Percentiles rank a stretch among this genome's conserved stretches.
phyloP scores from a whole-genome alignment of 2,113 vertebrate genomes.

The Neogale vison region DNA sequence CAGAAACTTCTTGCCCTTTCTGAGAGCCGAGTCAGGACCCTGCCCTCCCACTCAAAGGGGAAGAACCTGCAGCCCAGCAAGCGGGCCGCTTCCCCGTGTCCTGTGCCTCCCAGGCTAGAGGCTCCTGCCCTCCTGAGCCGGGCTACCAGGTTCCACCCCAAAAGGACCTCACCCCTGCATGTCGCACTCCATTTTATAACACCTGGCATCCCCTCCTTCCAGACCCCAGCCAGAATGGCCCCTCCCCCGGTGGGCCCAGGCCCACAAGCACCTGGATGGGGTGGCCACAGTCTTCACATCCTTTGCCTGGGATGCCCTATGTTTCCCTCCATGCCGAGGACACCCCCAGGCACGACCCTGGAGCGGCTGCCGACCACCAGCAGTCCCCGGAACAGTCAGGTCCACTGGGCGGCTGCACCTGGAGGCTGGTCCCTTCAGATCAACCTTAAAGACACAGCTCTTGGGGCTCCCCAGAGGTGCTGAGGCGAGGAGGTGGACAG shows the following conservation, averaged over 20 bases:
- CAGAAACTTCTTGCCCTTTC: neutral
- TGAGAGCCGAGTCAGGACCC: neutral
- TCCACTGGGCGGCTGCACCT: neutral
- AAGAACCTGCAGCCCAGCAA: neutral
- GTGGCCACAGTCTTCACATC: fast-evolving
- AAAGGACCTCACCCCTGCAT: neutral
- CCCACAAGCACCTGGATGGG: neutral
- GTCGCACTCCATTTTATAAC: neutral
- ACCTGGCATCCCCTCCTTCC: neutral
- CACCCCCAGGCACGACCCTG: neutral
- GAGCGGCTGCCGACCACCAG: neutral
- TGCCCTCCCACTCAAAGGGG: neutral
- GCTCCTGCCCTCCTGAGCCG: neutral
- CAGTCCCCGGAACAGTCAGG: neutral
- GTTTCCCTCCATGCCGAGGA: neutral
- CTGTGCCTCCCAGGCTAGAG: neutral
- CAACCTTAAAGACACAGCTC: neutral
- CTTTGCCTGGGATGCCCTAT: neutral
- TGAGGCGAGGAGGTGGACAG: fast-evolving
- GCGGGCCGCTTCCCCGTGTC: neutral
- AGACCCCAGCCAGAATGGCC: neutral
- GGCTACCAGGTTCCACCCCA: neutral
- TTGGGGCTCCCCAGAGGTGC: neutral
- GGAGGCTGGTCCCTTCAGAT: neutral
- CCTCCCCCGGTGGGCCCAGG: neutral